Evolutionary conservation across 2,797 vertebrate species (phyloP).

Genomic region (Alfaro cultratus): DNA sequence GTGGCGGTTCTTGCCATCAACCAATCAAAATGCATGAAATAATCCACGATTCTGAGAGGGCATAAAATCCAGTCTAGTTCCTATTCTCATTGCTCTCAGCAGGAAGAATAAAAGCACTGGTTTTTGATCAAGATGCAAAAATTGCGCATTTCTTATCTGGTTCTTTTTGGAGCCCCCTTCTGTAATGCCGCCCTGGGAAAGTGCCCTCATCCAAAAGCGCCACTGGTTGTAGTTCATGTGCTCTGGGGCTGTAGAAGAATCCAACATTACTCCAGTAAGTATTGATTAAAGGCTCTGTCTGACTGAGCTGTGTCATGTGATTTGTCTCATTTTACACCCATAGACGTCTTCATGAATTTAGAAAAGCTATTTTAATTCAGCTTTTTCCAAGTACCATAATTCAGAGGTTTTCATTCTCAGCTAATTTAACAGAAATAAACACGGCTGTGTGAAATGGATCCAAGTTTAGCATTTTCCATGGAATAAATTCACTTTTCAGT

Average conservation of each 20-base stretch:
- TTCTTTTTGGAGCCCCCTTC: background rate
- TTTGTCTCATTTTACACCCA: background rate
- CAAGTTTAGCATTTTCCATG: background rate
- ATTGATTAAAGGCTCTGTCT: constrained; percentile 50
- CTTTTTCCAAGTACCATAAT: background rate
- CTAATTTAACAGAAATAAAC: background rate
- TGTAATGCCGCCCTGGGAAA: background rate
- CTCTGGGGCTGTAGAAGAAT: constrained; percentile 15
- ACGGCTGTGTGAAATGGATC: background rate
- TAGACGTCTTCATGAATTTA: background rate
- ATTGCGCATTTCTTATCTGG: background rate
- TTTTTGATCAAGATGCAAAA: background rate
- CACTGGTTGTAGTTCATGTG: constrained; percentile 22
- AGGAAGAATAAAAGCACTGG: background rate
- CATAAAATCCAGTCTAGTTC: background rate
- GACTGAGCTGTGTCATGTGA: background rate
- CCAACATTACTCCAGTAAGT: constrained; percentile 10
- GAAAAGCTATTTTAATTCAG: background rate
- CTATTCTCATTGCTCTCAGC: no score
- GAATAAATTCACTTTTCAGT: background rate
- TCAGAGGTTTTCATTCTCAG: background rate
- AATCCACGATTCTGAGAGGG: background rate
- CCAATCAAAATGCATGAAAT: background rate
- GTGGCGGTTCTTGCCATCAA: background rate
- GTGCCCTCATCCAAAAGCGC: background rate